Evolutionary conservation across 2,113 vertebrate species (phyloP), one percentile per base, ranked within the genome.

Genomic region (Mastomys coucha): DNA sequence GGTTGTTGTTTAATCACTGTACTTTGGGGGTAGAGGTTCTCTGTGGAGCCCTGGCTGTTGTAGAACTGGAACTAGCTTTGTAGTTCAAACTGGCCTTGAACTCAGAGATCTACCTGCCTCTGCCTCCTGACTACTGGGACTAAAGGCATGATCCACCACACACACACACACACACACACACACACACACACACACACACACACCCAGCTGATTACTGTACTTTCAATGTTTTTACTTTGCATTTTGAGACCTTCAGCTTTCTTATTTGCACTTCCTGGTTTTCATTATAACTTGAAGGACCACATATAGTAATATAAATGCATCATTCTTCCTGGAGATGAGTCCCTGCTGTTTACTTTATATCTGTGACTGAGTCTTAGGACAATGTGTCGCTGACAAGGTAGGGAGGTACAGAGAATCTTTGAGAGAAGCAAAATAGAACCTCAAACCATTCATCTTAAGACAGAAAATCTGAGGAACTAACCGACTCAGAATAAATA

Each of bases 191-290:
- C 45, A 45, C 45, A 45, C n/a, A 75, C 20, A 2, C 10, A 11
- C n/a, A 10, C n/a, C 20, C 3, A 3, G 20, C n/a, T 42, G 20
- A 75, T 75, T 95, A 95, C 39, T 67, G 33, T 93, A 73, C 24
- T 80, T 77, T 39, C n/a, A 92, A 80, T n/a, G 53, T 93, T 93
- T 91, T 86, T 89, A 89, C 76, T 85, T 91, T 88, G 76, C 76
- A 94, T 77, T 86, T 97, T 45, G 87, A 94, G 53, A 39, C 22
- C 3, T 17, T 92, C 72, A 28, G 86, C 76, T 95, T 97, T 56
- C 53, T 94, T 94, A 26, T 92, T 91, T 96, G 39, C 0, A 93
- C 82, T 91, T 82, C 24, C 56, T 96, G 5, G 77, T 78, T 81
- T 94, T 85, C 67, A 45, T 81, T 92, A 7, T 69, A 77, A 63